These are phyloP conservation scores for Telmatherina bonti DNA, from an alignment of 2,797 vertebrate species.

Conservation along the genomic window DNA sequence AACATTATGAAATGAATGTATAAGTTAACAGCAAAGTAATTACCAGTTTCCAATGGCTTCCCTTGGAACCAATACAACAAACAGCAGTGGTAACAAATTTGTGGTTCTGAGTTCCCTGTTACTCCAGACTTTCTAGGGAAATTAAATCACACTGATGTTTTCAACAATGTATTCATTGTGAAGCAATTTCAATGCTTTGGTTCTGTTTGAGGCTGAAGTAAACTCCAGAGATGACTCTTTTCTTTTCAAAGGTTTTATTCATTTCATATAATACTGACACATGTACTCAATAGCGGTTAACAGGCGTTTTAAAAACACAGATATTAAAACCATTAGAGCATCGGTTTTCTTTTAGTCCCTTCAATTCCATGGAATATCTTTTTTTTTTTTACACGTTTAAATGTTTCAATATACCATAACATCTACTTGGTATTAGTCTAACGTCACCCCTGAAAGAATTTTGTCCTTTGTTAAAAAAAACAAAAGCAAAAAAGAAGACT, in stretches of 20 bases:
- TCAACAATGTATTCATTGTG: conserved; percentile 6
- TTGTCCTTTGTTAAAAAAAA: conserved; percentile 66
- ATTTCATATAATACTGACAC: conserved; percentile 89
- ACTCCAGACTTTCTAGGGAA: conserved; percentile 29
- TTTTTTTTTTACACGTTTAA: conserved; percentile 80
- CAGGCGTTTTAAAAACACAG: conserved; percentile 89
- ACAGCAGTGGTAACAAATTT: conserved; percentile 21
- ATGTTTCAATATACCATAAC: conserved; percentile 85
- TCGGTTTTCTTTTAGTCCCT: conserved; percentile 75
- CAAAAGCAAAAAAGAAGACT: conserved; percentile 66
- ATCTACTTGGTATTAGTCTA: conserved; percentile 84
- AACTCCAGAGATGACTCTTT: conserved; percentile 24
- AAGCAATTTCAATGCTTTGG: background rate
- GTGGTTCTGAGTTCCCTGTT: conserved; percentile 17
- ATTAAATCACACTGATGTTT: conserved; percentile 13
- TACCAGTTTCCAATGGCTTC: conserved; percentile 29
- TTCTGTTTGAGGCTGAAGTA: background rate
- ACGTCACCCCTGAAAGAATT: conserved; percentile 73
- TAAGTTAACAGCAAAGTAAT: conserved; percentile 30
- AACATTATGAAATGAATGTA: conserved; percentile 3
- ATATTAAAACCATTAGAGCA: conserved; percentile 86
- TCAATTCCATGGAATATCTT: conserved; percentile 74
- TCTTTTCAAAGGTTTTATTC: conserved; percentile 85
- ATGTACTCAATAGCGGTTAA: conserved; percentile 87
- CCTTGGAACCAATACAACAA: conserved; percentile 27